Evolutionary conservation across 2,113 vertebrate genomes (phyloP).

Genomic region (Podarcis muralis): DNA sequence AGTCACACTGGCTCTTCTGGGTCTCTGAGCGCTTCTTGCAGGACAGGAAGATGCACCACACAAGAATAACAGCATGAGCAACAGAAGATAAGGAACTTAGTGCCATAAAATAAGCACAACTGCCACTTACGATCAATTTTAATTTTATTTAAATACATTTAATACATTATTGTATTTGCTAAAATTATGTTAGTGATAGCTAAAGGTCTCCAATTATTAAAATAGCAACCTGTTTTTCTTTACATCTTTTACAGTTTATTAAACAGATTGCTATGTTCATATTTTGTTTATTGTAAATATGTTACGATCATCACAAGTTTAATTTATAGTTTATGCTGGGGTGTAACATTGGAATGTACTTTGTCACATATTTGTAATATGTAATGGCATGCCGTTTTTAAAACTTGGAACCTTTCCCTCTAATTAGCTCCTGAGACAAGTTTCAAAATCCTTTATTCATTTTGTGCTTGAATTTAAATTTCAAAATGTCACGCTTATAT

Average conservation of each 20-base stretch:
- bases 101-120: neutral
- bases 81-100: neutral
- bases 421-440: conserved; percentile 6
- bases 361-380: neutral
- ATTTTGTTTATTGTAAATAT: neutral
- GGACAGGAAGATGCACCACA: neutral
- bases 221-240: neutral
- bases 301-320: neutral
- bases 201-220: neutral
- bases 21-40: neutral
- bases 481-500: neutral
- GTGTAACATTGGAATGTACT: neutral
- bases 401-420: neutral
- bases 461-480: conserved; percentile 1
- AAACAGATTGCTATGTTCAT: neutral
- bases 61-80: neutral
- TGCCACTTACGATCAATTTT: neutral
- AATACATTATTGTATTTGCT: neutral
- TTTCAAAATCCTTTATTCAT: neutral
- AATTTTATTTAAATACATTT: neutral
- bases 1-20: neutral
- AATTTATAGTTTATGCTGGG: neutral
- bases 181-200: neutral
- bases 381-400: neutral
- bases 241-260: neutral